Percentiles rank a stretch among this genome's conserved stretches.
Evolutionary conservation across 2,888 invertebrate species (phyloP).

Genomic region (Rhogogaster chlorosoma): DNA sequence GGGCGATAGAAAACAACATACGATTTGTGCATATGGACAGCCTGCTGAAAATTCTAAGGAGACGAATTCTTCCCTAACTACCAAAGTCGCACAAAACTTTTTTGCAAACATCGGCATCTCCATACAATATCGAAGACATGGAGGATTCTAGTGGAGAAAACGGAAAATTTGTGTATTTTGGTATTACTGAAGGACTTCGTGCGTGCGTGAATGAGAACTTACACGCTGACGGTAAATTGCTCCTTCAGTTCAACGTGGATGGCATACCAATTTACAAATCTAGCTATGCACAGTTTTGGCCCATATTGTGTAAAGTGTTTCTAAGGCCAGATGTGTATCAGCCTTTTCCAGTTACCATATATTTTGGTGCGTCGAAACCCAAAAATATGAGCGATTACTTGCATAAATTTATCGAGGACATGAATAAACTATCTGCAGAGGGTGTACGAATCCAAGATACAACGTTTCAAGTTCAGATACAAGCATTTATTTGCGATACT

Average conservation of each 20-base stretch:
- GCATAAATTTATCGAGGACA: not conserved
- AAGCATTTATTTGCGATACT: not conserved
- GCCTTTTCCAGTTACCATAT: not conserved
- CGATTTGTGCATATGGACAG: conserved; percentile 43
- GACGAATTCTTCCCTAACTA: conserved; percentile 49
- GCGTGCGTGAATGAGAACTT: not conserved
- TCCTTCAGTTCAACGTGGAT: not conserved
- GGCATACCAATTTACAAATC: not conserved
- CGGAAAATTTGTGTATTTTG: not conserved
- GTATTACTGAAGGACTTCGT: not conserved
- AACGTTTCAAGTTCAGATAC: not conserved
- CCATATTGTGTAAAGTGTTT: not conserved
- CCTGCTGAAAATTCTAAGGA: conserved; percentile 50
- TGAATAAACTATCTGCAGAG: not conserved
- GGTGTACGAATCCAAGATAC: not conserved
- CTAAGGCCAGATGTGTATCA: not conserved
- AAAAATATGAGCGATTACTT: not conserved
- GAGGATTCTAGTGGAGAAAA: not conserved
- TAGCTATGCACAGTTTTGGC: not conserved
- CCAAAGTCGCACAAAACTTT: conserved; percentile 55
- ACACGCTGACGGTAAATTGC: not conserved
- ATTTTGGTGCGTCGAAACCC: not conserved
- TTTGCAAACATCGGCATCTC: conserved; percentile 40
- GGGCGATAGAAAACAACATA: conserved; percentile 51
- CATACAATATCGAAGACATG: conserved; percentile 44